Evolutionary conservation across 1,140 invertebrate species (phyloP).

Genomic region (Zaprionus camerounensis): DNA sequence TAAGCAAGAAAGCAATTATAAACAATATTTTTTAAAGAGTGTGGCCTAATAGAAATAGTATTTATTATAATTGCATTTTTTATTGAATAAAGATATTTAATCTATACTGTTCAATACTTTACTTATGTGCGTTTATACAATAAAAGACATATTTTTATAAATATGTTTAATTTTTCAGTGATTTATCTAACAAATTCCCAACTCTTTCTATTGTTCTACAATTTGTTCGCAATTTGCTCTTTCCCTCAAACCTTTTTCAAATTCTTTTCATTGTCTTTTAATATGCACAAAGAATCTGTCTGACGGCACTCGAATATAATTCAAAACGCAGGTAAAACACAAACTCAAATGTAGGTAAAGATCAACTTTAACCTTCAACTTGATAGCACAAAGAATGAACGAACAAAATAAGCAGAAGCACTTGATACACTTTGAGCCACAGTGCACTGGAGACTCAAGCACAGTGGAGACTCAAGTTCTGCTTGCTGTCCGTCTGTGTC

Average conservation of each 20-base stretch:
- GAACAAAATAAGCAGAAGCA: conserved; percentile 53
- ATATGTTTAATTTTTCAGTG: fast-evolving
- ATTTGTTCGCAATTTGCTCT: not conserved
- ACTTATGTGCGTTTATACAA: too few relatives aligned
- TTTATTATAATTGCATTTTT: too few relatives aligned
- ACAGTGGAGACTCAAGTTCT: conserved; percentile 1
- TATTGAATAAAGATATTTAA: too few relatives aligned
- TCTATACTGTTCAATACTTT: too few relatives aligned
- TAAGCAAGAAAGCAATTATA: too few relatives aligned
- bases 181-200: too few relatives aligned
- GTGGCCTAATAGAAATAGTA: too few relatives aligned
- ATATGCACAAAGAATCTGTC: conserved; percentile 41
- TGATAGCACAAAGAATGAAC: conserved; percentile 51
- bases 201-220: too few relatives aligned
- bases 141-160: too few relatives aligned
- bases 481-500: not conserved
- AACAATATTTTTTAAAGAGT: too few relatives aligned
- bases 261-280: conserved; percentile 37
- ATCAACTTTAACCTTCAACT: conserved; percentile 80
- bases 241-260: not conserved
- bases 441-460: conserved; percentile 11
- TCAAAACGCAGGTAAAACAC: conserved; percentile 5
- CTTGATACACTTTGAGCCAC: conserved; percentile 66
- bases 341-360: conserved; percentile 6
- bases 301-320: conserved; percentile 35